Conservation (phyloP, 2,797 vertebrate species). For the Gymnocypris eckloni region DNA sequence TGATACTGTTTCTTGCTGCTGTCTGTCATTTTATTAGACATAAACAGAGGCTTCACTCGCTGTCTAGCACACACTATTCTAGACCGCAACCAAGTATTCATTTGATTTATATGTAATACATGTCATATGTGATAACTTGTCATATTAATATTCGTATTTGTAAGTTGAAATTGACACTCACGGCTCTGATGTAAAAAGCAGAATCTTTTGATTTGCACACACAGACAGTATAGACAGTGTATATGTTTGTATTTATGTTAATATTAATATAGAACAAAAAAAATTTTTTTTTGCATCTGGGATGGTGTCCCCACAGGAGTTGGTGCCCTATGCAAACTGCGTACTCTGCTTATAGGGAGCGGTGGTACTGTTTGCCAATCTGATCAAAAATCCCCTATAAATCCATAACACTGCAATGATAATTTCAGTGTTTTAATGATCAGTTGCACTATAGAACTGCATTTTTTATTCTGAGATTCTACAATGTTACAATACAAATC, state of each 20-base stretch:
- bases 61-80: neutral
- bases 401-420: neutral
- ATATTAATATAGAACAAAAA: too few species aligned
- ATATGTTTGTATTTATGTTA: too few species aligned
- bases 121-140: too few species aligned
- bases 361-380: neutral
- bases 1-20: neutral
- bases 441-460: neutral
- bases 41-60: neutral
- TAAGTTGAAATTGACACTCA: too few species aligned
- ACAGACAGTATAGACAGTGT: too few species aligned
- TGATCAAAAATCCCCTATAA: neutral
- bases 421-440: neutral
- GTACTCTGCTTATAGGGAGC: too few species aligned
- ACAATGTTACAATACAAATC: neutral
- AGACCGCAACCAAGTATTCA: neutral
- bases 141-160: too few species aligned
- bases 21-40: constrained; percentile 7
- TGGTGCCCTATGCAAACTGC: too few species aligned
- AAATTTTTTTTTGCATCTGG: too few species aligned
- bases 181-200: too few species aligned
- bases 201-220: too few species aligned
- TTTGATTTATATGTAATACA: neutral
- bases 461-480: neutral
- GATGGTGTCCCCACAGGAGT: too few species aligned